Base-by-base conservation (phyloP, 2,888 invertebrate species). In the Phrixothrix hirtus region DNA sequence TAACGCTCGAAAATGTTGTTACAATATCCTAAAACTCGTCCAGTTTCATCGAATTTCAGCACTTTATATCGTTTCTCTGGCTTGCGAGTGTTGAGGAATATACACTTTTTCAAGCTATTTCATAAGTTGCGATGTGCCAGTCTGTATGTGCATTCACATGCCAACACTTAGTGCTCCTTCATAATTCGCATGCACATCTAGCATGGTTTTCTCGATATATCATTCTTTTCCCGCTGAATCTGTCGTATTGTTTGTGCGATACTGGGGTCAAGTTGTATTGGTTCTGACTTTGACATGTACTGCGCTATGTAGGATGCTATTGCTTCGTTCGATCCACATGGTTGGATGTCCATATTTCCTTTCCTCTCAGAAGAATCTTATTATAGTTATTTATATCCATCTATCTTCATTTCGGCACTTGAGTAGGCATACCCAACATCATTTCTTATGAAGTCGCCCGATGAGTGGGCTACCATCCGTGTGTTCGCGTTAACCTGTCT, bases 321-420 rank as follows among this genome's bases (percentile, higher is more conserved):
- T 9, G 52, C 26, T 41, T 47, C 45, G 15, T 53, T 49, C 9
- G 55, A 49, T 13, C 58, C 56, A 29, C 58, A 58, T 31, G 56
- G 58, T 29, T 58, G 56, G 36, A 58, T 58, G 25, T 49, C 58
- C 56, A 57, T 58, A 29, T 58, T 57, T 1, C 44, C 56, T 57
- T 31, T 34, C 52, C 56, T 14, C 15, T 35, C 9, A 35, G n/a
- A 13, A 12, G 14, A 7, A 5, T 14, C 6, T 6, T 3, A 15
- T 35, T 11, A n/a, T 35, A 35, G 14, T 35, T 15, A 35, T 35
- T 35, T 10, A 35, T 13, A n/a, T n/a, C 15, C 15, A 35, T 13
- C 6, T 6, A 15, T 15, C 14, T 35, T 35, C 35, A 5, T 12
- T 12, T 6, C 35, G 13, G 6, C 13, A 13, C 15, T 14, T 35